These are phyloP conservation scores for Scatophagus argus DNA, from an alignment of 2,113 vertebrate genomes.

Conservation along the genomic window DNA sequence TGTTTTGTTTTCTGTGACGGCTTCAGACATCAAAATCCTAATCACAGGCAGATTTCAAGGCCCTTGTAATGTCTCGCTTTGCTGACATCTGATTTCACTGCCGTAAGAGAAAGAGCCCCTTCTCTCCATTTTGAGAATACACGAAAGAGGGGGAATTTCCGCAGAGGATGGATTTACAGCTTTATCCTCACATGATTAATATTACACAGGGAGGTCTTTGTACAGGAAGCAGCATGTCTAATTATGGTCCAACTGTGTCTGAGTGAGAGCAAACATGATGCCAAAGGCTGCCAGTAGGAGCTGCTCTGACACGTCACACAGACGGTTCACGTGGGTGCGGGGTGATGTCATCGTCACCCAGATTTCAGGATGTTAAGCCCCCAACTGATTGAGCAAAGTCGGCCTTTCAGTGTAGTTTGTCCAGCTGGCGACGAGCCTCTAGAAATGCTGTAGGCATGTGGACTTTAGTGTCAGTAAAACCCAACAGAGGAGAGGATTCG, in stretches of 20 bases:
- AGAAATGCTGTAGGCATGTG: slow-evolving; percentile 12
- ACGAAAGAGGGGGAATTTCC: slow-evolving; percentile 79
- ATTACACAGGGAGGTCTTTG: slow-evolving; percentile 83
- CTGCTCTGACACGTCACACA: slow-evolving; percentile 71
- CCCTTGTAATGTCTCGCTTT: slow-evolving; percentile 28
- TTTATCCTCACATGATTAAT: slow-evolving; percentile 85
- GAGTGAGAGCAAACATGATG: slow-evolving; percentile 80
- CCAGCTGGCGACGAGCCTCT: slow-evolving; percentile 38
- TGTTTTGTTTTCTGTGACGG: slow-evolving; percentile 1
- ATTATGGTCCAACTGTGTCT: slow-evolving; percentile 82
- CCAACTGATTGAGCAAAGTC: slow-evolving; percentile 86
- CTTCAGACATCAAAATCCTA: slow-evolving; percentile 36
- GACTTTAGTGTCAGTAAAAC: slow-evolving; percentile 40
- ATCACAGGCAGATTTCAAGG: slow-evolving; percentile 31
- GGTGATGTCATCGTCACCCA: slow-evolving; percentile 86
- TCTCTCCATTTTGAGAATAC: slow-evolving; percentile 65
- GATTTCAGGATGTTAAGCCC: slow-evolving; percentile 84
- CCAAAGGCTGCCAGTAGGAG: slow-evolving; percentile 75
- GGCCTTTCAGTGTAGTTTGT: slow-evolving; percentile 78
- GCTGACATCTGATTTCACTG: slow-evolving; percentile 57
- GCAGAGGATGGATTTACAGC: slow-evolving; percentile 80
- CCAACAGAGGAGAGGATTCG: neutral
- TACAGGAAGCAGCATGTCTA: slow-evolving; percentile 84
- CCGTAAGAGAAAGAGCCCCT: slow-evolving; percentile 29
- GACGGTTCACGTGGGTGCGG: slow-evolving; percentile 87